phyloP scores from a whole-genome alignment of 2,113 vertebrate species.

The Nipponia nippon region DNA sequence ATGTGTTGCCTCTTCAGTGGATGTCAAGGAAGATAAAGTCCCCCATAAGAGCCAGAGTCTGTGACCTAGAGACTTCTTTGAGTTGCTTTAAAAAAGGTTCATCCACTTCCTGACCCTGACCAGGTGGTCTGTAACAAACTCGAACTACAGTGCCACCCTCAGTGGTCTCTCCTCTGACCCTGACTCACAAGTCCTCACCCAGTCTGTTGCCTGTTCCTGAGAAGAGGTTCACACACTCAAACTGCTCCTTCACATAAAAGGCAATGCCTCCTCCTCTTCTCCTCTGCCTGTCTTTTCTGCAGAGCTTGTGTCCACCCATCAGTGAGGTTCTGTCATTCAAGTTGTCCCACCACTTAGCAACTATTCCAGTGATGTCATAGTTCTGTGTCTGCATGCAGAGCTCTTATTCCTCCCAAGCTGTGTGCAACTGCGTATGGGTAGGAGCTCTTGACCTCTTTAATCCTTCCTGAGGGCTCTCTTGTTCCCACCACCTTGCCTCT shows the following conservation, averaged over 20 bases:
- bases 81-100: background rate
- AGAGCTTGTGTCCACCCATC: background rate
- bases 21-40: background rate
- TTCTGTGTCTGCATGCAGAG: background rate
- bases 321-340: background rate
- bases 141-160: background rate
- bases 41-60: background rate
- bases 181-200: background rate
- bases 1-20: background rate
- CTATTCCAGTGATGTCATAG: background rate
- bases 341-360: background rate
- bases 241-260: background rate
- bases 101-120: background rate
- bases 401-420: background rate
- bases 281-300: background rate
- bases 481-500: background rate
- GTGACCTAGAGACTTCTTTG: background rate
- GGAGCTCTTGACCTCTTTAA: background rate
- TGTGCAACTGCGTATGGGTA: rapidly evolving
- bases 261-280: background rate
- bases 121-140: background rate
- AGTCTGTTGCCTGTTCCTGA: background rate
- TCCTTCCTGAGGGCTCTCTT: background rate
- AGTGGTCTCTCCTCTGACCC: background rate
- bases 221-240: background rate